A percentile compares a stretch with the other conserved stretches of the same genome.
Conservation (phyloP, 92 coral and sea anemone genomes). For the Zoanthus solanderi region DNA sequence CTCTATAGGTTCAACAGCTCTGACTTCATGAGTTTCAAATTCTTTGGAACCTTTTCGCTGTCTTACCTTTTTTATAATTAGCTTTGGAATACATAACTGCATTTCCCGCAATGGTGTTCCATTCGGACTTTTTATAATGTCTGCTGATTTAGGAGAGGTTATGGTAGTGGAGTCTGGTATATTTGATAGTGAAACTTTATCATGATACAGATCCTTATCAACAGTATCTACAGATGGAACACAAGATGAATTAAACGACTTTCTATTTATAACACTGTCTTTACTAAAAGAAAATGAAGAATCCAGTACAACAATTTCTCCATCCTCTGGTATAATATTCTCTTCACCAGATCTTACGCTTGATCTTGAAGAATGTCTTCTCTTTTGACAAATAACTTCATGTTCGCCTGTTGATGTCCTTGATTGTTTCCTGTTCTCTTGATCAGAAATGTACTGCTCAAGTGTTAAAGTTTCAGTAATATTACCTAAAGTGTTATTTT, state of each 20-base stretch:
- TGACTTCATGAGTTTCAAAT: conserved; percentile 88
- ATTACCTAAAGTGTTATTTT: neutral
- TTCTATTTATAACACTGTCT: neutral
- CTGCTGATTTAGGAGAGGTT: conserved; percentile 18
- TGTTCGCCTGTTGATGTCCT: conserved; percentile 20
- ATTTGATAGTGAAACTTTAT: conserved; percentile 6
- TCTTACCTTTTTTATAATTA: conserved; percentile 86
- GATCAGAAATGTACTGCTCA: neutral
- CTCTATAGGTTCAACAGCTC: conserved; percentile 76
- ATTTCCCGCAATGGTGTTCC: conserved; percentile 70
- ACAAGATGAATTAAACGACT: neutral
- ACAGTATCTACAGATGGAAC: conserved; percentile 12
- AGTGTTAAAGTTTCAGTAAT: neutral
- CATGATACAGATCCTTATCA: conserved; percentile 29
- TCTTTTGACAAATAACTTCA: conserved; percentile 16
- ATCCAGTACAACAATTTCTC: conserved; percentile 43
- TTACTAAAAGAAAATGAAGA: conserved; percentile 39
- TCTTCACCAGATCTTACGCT: conserved; percentile 49
- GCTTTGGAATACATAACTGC: conserved; percentile 89
- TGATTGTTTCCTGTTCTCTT: conserved; percentile 12
- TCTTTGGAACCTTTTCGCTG: conserved; percentile 87
- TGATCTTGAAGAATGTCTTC: conserved; percentile 56
- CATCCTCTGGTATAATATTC: conserved; percentile 7
- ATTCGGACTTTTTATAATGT: conserved; percentile 31
- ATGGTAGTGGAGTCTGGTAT: conserved; percentile 19